These are phyloP conservation scores for Ellobius talpinus DNA, from an alignment of 2,113 vertebrate genomes.

Conservation along the genomic window DNA sequence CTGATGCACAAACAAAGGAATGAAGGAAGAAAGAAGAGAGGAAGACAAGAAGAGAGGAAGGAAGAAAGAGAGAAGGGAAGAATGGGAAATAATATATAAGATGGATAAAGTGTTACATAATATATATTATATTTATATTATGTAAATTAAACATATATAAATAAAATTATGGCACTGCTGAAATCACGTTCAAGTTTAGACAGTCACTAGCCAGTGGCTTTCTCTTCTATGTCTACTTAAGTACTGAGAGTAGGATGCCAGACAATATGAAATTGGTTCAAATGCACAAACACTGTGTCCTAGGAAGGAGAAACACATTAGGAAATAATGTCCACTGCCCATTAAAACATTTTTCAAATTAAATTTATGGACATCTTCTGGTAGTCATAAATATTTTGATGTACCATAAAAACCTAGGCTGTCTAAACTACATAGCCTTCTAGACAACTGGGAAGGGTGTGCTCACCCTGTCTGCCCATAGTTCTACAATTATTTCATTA, in stretches of 20 bases:
- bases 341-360: constrained; percentile 27
- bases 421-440: not conserved
- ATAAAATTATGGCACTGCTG: not conserved
- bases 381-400: not conserved
- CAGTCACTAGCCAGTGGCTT: not conserved
- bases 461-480: not conserved
- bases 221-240: not conserved
- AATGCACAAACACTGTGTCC: not conserved
- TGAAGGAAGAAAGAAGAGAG: not conserved
- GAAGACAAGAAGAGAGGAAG: not conserved
- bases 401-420: not conserved
- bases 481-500: not conserved
- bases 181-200: not conserved
- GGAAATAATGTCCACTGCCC: not conserved
- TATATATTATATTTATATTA: too few relatives aligned
- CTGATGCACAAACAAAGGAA: not conserved
- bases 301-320: not conserved
- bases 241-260: not conserved
- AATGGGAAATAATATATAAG: not conserved
- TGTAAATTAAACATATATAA: not conserved
- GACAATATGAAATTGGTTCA: not conserved
- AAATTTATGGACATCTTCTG: not conserved
- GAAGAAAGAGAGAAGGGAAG: not conserved
- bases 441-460: not conserved
- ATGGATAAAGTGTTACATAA: not conserved